These are phyloP conservation scores for Cyprinella venusta DNA, from an alignment of 2,797 vertebrate species.

Conservation along the genomic window DNA sequence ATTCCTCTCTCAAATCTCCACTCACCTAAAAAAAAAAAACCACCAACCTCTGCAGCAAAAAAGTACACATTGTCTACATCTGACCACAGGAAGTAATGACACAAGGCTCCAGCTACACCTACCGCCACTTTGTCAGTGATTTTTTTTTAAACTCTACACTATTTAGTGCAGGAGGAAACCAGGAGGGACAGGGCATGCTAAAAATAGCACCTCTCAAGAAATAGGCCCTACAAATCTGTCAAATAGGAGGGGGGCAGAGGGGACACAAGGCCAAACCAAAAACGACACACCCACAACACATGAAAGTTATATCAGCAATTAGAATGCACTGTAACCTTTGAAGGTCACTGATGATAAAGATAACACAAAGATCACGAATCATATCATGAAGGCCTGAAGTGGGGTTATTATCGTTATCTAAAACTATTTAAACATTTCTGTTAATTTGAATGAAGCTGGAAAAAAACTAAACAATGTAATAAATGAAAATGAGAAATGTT, in stretches of 20 bases:
- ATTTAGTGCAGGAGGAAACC: conserved; percentile 52
- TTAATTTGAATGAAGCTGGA: background rate
- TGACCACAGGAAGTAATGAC: conserved; percentile 46
- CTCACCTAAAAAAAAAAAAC: background rate
- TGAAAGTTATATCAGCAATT: background rate
- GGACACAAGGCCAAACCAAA: conserved; percentile 39
- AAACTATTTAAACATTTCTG: background rate
- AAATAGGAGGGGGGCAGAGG: conserved; percentile 12
- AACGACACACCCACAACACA: background rate
- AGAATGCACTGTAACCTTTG: background rate
- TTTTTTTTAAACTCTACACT: conserved; percentile 24
- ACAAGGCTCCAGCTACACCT: conserved; percentile 27
- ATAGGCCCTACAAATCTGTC: conserved; percentile 59
- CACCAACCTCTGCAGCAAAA: background rate
- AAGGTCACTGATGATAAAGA: conserved; percentile 11
- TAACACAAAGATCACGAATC: background rate
- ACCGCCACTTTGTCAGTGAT: conserved; percentile 41
- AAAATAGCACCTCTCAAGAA: conserved; percentile 64
- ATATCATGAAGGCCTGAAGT: background rate
- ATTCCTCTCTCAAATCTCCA: background rate
- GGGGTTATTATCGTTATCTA: background rate
- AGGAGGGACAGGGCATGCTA: conserved; percentile 49
- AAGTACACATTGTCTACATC: conserved; percentile 35
- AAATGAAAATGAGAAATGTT: too few relatives aligned
- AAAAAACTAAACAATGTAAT: background rate